Base-by-base conservation (phyloP, 2,113 vertebrate genomes). In the Hydrochoerus hydrochaeris region DNA sequence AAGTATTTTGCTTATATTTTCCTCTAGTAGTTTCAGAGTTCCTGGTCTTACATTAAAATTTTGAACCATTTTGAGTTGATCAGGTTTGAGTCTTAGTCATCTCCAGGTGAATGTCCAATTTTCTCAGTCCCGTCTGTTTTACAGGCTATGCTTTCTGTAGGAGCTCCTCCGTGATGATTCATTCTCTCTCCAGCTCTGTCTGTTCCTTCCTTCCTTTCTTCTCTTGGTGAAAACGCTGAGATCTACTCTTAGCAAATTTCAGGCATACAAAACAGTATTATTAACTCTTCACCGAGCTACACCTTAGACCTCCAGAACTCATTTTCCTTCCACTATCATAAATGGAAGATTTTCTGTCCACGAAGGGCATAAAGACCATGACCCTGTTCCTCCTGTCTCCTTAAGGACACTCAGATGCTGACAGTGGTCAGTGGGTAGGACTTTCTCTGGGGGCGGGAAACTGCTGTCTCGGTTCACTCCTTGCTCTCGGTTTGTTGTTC, bases 151-250 rank as follows among this genome's bases (percentile, higher is more conserved):
- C n/a, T 78, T 77, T 80, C 49, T 28, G 5, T 24, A 28, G 38
- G 44, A 11, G 73, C 10, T 46, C 22, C 22, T 77, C 46, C n/a
- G 44, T 78, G 75, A 49, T 35, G 46, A 54, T 35, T 54, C 24
- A 30, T 73, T 52, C 7, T 52, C 26, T 77, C 3, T 16, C 44
- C 30, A 5, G 28, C 12, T 77, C 26, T 30, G 7, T 52, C 28
- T 17, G 4, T n/a, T 7, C 22, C 4, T 57, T 46, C 1, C 11
- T 38, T 7, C 58, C 6, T 44, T 0, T 1, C 2, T 63, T 38
- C 54, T 69, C 58, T 62, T 35, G 35, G 32, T 71, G 54, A 84
- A 67, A 38, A 16, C 69, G n/a, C 38, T 46, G 58, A 84, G 46
- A 85, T 78, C 58, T 58, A 44, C 30, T 81, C 52, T 69, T 32